Evolutionary conservation across 2,888 invertebrate species (phyloP).

Genomic region (Drosophila suboccidentalis): DNA sequence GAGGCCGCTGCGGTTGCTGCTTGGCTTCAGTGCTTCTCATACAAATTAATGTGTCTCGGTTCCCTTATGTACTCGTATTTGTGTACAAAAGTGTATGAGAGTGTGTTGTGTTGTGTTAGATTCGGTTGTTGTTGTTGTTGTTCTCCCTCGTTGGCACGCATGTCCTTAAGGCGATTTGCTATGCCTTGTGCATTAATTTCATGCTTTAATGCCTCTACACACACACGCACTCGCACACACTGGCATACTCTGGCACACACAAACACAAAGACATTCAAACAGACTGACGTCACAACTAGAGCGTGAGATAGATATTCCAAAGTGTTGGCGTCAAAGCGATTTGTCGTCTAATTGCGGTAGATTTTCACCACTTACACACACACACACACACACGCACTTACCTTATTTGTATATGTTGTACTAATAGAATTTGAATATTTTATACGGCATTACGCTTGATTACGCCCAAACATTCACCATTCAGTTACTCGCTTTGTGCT

Average conservation of each 20-base stretch:
- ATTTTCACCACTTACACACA: constrained; percentile 48
- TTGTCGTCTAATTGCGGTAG: constrained; percentile 65
- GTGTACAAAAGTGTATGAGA: background rate
- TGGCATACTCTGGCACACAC: constrained; percentile 1
- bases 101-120: background rate
- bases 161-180: constrained; percentile 62
- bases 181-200: constrained; percentile 67
- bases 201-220: constrained; percentile 65
- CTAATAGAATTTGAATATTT: constrained; percentile 64
- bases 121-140: constrained; percentile 18
- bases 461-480: constrained; percentile 29
- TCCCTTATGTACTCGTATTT: constrained; percentile 3
- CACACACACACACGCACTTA: background rate
- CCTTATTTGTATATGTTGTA: constrained; percentile 6
- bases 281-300: constrained; percentile 44
- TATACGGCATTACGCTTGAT: constrained; percentile 48
- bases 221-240: constrained; percentile 20
- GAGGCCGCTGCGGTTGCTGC: constrained; percentile 50
- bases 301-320: constrained; percentile 25
- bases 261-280: constrained; percentile 12
- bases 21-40: constrained; percentile 38
- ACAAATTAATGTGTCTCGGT: constrained; percentile 48
- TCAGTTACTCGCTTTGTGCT: constrained; percentile 12
- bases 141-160: constrained; percentile 37
- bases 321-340: constrained; percentile 57